Conservation (phyloP, 2,113 vertebrate species). For the Amphiprion ocellaris region DNA sequence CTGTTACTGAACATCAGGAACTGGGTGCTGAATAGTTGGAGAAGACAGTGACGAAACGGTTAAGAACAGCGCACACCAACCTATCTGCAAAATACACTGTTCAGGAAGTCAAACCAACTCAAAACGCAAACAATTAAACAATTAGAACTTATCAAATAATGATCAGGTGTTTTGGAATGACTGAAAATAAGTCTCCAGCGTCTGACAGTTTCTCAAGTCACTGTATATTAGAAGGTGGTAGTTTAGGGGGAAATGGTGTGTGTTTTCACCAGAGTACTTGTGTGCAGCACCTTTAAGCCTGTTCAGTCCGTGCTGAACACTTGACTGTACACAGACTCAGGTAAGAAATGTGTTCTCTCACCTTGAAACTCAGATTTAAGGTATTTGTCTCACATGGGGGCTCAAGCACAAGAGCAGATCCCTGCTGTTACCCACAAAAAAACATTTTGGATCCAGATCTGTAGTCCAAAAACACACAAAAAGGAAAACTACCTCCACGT, state of each 20-base stretch:
- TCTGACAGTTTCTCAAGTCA: neutral
- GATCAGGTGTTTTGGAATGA: neutral
- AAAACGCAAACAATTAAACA: neutral
- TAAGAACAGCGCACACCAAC: too few species aligned
- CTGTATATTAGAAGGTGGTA: slow-evolving; percentile 7
- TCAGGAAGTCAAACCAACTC: slow-evolving; percentile 8
- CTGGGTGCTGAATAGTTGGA: too few species aligned
- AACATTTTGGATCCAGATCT: neutral
- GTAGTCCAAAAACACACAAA: neutral
- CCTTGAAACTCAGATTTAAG: slow-evolving; percentile 55
- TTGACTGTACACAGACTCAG: slow-evolving; percentile 33
- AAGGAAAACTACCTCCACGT: neutral
- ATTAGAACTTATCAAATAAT: neutral
- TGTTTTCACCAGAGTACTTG: slow-evolving; percentile 29
- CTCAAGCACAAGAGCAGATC: slow-evolving; percentile 20
- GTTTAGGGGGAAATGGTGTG: slow-evolving; percentile 11
- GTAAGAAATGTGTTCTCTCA: slow-evolving; percentile 44
- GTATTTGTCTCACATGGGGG: slow-evolving; percentile 52
- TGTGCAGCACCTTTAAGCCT: slow-evolving; percentile 13
- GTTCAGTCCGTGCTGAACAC: slow-evolving; percentile 42
- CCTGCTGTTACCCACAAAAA: slow-evolving; percentile 24
- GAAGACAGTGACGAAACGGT: too few species aligned
- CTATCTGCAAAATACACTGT: too few species aligned
- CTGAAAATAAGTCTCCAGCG: neutral
- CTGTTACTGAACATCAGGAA: neutral